Conservation (phyloP, 2,797 vertebrate species). For the Rhadinocentrus ornatus region DNA sequence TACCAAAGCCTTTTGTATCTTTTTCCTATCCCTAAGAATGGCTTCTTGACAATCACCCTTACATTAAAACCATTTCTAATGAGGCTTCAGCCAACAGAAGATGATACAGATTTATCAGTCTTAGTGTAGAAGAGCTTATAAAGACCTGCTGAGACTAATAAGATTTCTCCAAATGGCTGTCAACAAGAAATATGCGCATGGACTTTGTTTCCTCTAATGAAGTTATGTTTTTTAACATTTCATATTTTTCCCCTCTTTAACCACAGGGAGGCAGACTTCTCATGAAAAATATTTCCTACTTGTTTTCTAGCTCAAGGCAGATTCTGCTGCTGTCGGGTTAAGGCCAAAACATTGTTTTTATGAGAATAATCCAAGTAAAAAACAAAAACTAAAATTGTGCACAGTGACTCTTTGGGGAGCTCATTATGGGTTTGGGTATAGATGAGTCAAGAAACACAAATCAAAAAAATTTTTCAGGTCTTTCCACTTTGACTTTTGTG, state of each 20-base stretch:
- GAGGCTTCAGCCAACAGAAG: neutral
- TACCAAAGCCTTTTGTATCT: too few relatives aligned
- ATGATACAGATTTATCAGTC: neutral
- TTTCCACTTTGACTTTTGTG: conserved; percentile 29
- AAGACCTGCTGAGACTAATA: too few relatives aligned
- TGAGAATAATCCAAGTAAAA: too few relatives aligned
- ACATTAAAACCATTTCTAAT: too few relatives aligned
- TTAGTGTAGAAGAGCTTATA: neutral
- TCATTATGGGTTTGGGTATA: neutral
- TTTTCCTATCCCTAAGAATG: too few relatives aligned
- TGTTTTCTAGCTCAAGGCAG: neutral
- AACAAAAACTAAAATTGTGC: neutral
- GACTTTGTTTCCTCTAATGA: neutral
- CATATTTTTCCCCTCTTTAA: conserved; percentile 21
- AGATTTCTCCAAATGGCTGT: neutral
- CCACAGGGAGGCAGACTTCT: conserved; percentile 62
- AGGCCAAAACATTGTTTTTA: too few relatives aligned
- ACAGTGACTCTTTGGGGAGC: neutral
- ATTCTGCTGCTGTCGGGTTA: neutral
- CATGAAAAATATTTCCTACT: conserved; percentile 1
- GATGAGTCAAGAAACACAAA: neutral
- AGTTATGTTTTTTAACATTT: neutral
- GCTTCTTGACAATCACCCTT: too few relatives aligned
- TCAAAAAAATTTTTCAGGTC: too few relatives aligned
- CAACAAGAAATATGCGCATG: neutral